These are phyloP conservation scores for Thera britannica DNA, from an alignment of 2,888 invertebrate species.

Conservation along the genomic window DNA sequence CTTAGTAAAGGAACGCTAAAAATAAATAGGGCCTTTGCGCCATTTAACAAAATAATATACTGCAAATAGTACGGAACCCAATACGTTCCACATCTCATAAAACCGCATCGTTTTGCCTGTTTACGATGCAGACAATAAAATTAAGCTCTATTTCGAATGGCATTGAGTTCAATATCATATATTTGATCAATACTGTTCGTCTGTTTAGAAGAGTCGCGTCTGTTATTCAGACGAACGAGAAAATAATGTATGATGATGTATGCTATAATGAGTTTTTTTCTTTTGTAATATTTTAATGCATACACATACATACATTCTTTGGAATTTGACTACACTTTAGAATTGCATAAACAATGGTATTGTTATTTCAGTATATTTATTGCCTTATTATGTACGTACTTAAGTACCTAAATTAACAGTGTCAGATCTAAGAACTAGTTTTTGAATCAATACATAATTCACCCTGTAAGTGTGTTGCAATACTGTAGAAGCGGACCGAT, in stretches of 20 bases:
- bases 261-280: no score
- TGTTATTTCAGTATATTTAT: no score
- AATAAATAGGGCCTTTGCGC: slow-evolving; percentile 32
- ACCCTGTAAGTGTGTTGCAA: no score
- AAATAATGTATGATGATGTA: neutral
- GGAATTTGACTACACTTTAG: no score
- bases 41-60: slow-evolving; percentile 42
- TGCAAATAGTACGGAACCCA: slow-evolving; percentile 41
- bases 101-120: slow-evolving; percentile 41
- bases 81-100: slow-evolving; percentile 48
- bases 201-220: slow-evolving; percentile 39
- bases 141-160: slow-evolving; percentile 48
- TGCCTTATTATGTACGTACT: no score
- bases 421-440: no score
- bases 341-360: no score
- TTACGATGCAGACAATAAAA: slow-evolving; percentile 45
- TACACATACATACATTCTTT: no score
- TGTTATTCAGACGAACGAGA: slow-evolving; percentile 41
- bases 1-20: slow-evolving; percentile 26
- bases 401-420: no score
- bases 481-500: no score
- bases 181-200: slow-evolving; percentile 46
- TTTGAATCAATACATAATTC: no score
- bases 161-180: slow-evolving; percentile 53
- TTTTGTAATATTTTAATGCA: no score